A percentile compares a stretch with the other conserved stretches of the same genome.
phyloP scores from a whole-genome alignment of 2,113 vertebrate species.

The Stictonetta naevosa region DNA sequence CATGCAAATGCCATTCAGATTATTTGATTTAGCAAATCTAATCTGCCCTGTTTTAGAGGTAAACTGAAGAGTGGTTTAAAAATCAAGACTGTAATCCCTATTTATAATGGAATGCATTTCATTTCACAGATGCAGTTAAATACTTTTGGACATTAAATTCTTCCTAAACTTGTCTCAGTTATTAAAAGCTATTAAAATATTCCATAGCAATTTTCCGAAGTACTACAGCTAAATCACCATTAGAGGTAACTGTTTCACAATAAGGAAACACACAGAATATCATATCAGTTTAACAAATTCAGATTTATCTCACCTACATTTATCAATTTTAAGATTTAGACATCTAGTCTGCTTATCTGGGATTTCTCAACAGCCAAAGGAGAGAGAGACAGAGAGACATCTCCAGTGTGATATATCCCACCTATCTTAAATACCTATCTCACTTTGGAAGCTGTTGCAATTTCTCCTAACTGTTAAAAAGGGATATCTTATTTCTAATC shows the following conservation, averaged over 20 bases:
- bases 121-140: background rate
- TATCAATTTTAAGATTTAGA: background rate
- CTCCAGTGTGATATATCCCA: background rate
- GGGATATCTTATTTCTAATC: conserved; percentile 42
- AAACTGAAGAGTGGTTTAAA: background rate
- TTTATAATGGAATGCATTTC: conserved; percentile 4
- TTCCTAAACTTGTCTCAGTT: background rate
- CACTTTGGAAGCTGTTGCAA: conserved; percentile 14
- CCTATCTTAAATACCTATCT: conserved; percentile 41
- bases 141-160: background rate
- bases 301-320: background rate
- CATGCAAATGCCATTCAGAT: conserved; percentile 12
- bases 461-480: conserved; percentile 34
- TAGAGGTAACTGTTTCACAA: background rate
- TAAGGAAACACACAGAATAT: background rate
- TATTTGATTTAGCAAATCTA: conserved; percentile 45
- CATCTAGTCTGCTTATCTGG: background rate
- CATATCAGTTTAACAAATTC: background rate
- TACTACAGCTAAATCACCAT: background rate
- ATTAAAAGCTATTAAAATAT: background rate
- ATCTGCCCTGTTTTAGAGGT: background rate
- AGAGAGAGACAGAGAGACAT: background rate
- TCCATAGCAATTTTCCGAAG: background rate
- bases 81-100: background rate
- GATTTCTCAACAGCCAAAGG: background rate